These are phyloP conservation scores for Pseudomugil tenellus DNA, from an alignment of 2,797 vertebrate genomes.

Conservation along the genomic window DNA sequence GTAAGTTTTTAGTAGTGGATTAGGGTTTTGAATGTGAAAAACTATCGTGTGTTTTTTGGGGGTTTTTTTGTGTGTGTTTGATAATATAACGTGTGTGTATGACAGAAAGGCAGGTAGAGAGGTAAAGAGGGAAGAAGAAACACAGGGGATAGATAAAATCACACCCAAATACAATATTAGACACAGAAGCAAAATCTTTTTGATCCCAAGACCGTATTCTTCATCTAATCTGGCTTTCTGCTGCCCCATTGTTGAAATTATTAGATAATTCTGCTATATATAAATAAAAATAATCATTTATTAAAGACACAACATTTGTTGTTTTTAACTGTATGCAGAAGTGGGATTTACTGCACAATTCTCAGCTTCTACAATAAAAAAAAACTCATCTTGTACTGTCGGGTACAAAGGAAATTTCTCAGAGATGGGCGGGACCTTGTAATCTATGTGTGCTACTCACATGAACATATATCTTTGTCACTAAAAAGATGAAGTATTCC, in stretches of 20 bases:
- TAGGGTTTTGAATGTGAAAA: slow-evolving; percentile 42
- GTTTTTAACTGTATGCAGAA: slow-evolving; percentile 12
- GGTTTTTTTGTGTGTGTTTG: slow-evolving; percentile 12
- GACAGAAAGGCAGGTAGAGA: neutral
- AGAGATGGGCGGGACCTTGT: slow-evolving; percentile 27
- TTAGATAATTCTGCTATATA: slow-evolving; percentile 38
- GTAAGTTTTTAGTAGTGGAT: slow-evolving; percentile 44
- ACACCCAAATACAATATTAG: slow-evolving; percentile 11
- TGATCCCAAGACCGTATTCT: slow-evolving; percentile 19
- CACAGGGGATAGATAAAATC: slow-evolving; percentile 2
- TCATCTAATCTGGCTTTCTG: slow-evolving; percentile 28
- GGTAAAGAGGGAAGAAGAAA: slow-evolving; percentile 1
- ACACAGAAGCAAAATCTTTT: neutral
- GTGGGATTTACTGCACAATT: slow-evolving; percentile 17
- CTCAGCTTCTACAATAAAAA: slow-evolving; percentile 2
- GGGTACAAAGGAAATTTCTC: slow-evolving; percentile 19
- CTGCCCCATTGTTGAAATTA: slow-evolving; percentile 11
- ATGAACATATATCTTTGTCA: slow-evolving; percentile 58
- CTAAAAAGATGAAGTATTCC: slow-evolving; percentile 56
- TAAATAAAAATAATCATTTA: slow-evolving; percentile 42
- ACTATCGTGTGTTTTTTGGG: slow-evolving; percentile 10
- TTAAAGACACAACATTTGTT: slow-evolving; percentile 44
- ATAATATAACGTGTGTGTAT: neutral
- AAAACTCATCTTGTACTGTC: slow-evolving; percentile 2
- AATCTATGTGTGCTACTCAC: slow-evolving; percentile 2